A percentile compares a stretch with the other conserved stretches of the same genome.
Conservation (phyloP, 2,888 invertebrate genomes). For the Polia nebulosa region DNA sequence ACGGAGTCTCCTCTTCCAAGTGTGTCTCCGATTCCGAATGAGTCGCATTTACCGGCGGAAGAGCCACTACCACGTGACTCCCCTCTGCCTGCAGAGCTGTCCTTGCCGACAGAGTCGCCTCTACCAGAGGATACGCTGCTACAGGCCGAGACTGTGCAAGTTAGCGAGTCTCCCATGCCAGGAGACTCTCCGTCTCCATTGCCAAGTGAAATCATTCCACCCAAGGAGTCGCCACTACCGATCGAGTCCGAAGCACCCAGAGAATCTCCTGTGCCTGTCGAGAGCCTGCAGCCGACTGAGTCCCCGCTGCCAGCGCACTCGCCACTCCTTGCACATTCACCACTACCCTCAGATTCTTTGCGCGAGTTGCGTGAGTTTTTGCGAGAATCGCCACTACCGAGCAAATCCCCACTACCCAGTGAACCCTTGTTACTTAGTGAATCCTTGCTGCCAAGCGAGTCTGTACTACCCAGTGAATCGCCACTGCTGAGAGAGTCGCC, state of each 20-base stretch:
- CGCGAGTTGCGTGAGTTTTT: too few relatives aligned
- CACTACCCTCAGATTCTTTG: conserved; percentile 59
- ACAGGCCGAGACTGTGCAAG: conserved; percentile 58
- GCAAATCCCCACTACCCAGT: conserved; percentile 61
- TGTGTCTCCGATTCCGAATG: conserved; percentile 65
- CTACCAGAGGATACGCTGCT: conserved; percentile 60
- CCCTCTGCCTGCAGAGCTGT: conserved; percentile 61
- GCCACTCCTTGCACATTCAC: conserved; percentile 48
- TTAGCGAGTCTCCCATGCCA: conserved; percentile 62
- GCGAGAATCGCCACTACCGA: conserved; percentile 61
- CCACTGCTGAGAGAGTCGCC: conserved; percentile 62
- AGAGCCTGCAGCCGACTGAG: conserved; percentile 45
- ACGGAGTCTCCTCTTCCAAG: conserved; percentile 62
- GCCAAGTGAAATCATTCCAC: conserved; percentile 58
- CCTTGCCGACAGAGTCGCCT: conserved; percentile 61
- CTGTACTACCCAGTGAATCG: conserved; percentile 59
- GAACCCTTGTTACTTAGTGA: conserved; percentile 64
- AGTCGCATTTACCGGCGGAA: conserved; percentile 65
- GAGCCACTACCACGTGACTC: conserved; percentile 63
- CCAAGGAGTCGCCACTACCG: conserved; percentile 42
- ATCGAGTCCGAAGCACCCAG: conserved; percentile 32
- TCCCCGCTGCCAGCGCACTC: conserved; percentile 53
- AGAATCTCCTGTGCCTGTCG: conserved; percentile 39
- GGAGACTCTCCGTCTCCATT: conserved; percentile 55
- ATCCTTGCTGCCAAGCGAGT: conserved; percentile 57